phyloP scores from a whole-genome alignment of 2,888 invertebrate genomes.

The Mycogona germanica region DNA sequence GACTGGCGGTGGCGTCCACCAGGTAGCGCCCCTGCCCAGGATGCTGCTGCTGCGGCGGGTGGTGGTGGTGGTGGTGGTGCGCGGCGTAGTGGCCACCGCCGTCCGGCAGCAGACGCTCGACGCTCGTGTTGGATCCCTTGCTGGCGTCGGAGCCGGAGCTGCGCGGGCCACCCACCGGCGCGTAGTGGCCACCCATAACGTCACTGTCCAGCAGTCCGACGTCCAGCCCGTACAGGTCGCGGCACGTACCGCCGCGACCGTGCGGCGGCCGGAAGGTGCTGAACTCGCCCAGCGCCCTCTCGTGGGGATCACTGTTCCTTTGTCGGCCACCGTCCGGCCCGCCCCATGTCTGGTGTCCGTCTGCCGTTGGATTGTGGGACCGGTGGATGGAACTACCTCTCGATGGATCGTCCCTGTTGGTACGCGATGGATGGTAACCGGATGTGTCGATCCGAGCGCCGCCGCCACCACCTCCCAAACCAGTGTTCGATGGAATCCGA shows the following conservation, averaged over 20 bases:
- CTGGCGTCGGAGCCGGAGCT: constrained; percentile 12
- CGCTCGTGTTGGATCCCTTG: constrained; percentile 11
- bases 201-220: constrained; percentile 11
- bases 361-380: too few species aligned
- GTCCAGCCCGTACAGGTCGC: constrained; percentile 10
- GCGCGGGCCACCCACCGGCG: background rate
- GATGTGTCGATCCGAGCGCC: background rate
- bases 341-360: constrained; percentile 12
- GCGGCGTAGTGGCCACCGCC: background rate
- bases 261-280: constrained; percentile 19
- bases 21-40: background rate
- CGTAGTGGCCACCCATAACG: background rate
- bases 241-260: background rate
- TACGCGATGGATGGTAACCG: background rate
- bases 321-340: background rate
- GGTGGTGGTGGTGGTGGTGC: constrained; percentile 9
- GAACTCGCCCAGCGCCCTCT: constrained; percentile 19
- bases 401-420: background rate
- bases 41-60: background rate
- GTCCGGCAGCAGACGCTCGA: constrained; percentile 5
- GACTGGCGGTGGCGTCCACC: background rate
- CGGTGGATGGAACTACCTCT: background rate
- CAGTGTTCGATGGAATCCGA: too few species aligned
- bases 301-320: constrained; percentile 20
- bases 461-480: background rate